Evolutionary conservation across 2,113 vertebrate genomes (phyloP), one percentile per base, ranked within the genome.

Genomic region (Psophia crepitans): DNA sequence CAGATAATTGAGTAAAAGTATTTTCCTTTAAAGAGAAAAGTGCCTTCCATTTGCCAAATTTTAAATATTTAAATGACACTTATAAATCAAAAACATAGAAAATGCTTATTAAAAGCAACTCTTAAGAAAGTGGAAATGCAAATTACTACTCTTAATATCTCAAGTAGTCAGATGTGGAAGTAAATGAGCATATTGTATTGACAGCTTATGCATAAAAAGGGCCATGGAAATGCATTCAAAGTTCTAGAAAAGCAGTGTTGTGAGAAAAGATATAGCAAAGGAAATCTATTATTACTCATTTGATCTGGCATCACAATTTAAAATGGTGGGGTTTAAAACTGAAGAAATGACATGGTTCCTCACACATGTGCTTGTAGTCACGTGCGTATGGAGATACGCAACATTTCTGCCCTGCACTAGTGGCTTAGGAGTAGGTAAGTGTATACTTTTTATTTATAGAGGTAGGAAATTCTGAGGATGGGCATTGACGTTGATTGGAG

Each of bases 221-320:
- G 32, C 56, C 8, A 65, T 43, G 74, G 83, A 74, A 87, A 86
- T 30, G 18, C 68, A 21, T 69, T 96, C 75, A 83, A 76, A 41
- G 35, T 92, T 84, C 91, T 95, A 12, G 66, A 83, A 39, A 94
- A 96, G 35, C 83, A 79, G 11, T 65, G 23, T 90, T 69, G 49
- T 83, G 80, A 96, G 32, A 87, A 93, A 96, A 89, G 77, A 56
- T 91, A 90, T 60, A 84, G 35, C 64, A 91, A 89, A 74, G 46
- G 64, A 81, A 81, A 26, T 87, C 46, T 78, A 26, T 93, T 70
- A 39, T 91, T 93, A 46, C 53, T 95, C 30, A 48, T 48, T 44
- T 93, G 53, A 39, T 56, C 30, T 71, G 39, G 28, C 17, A 18
- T 51, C 4, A 1, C 39, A 44, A 35, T 79, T 81, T 68, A 24